Evolutionary conservation across 2,113 vertebrate genomes (phyloP), one percentile per base, ranked within the genome.

Genomic region (Carassius carassius): DNA sequence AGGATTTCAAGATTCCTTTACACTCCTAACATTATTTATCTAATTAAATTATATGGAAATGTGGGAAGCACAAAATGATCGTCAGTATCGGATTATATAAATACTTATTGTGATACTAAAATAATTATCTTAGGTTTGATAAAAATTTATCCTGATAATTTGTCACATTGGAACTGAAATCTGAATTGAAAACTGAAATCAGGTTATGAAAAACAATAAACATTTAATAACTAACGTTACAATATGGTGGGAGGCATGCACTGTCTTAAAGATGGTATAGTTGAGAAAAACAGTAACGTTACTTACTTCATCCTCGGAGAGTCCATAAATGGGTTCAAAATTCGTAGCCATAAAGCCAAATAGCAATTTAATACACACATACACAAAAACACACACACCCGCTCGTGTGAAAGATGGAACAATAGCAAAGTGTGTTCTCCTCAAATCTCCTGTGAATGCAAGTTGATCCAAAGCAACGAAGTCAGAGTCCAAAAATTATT

Each of bases 251-350:
- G 11, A 56, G 49, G 12, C 49, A 72, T 37, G 11, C 7, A 23
- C 29, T n/a, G 29, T 11, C 21, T 32, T 32, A 37, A 16, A 78
- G 17, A 65, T 12, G 35, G 7, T 58, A n/a, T 1, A 17, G 35
- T 78, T 60, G 23, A 9, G 32, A 14, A 37, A 10, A 29, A 14
- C 82, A 37, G 0, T 51, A n/a, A n/a, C n/a, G n/a, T n/a, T n/a
- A 84, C 94, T 94, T 91, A 95, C 95, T 92, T 95, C 95, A 44
- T 95, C 95, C 90, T 95, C 95, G 86, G 95, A 94, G 88, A 95
- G 94, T 90, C 95, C 95, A 87, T 95, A 94, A 87, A 95, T 94
- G 19, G 94, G 94, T 82, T 95, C 95, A 86, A 86, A 89, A 91
- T 90, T 94, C 92, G 93, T 90, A 93, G 95, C 95, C 95, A 95